Percentiles rank a stretch among this genome's conserved stretches.
phyloP scores from a whole-genome alignment of 1,140 invertebrate genomes.

The Drosophila persimilis region DNA sequence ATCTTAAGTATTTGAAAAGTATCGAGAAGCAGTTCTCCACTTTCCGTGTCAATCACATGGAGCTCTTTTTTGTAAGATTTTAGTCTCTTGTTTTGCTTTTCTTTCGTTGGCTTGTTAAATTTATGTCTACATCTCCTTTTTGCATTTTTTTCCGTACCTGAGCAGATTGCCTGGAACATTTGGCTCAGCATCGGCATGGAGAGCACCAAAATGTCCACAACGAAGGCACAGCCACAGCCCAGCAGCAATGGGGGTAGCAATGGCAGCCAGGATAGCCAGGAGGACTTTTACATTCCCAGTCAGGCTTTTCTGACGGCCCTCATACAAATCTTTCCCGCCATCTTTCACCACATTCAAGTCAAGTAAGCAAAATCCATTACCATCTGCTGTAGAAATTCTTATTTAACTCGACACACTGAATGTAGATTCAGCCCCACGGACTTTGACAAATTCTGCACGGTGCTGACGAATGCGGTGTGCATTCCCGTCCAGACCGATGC shows the following conservation, averaged over 20 bases:
- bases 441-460: slow-evolving; percentile 90
- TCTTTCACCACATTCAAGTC: slow-evolving; percentile 94
- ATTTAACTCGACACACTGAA: slow-evolving; percentile 2
- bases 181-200: slow-evolving; percentile 94
- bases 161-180: slow-evolving; percentile 89
- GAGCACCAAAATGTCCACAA: slow-evolving; percentile 87
- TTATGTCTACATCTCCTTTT: no score
- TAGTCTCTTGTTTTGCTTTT: background rate
- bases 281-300: slow-evolving; percentile 92
- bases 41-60: no score
- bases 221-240: slow-evolving; percentile 81
- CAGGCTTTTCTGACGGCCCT: slow-evolving; percentile 96
- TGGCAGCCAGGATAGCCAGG: slow-evolving; percentile 61
- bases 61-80: slow-evolving; percentile 1
- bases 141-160: background rate
- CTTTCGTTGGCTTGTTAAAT: background rate
- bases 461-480: slow-evolving; percentile 90
- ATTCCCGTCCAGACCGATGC: slow-evolving; percentile 93
- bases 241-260: slow-evolving; percentile 30
- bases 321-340: slow-evolving; percentile 96
- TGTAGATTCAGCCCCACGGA: slow-evolving; percentile 88
- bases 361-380: slow-evolving; percentile 84
- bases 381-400: background rate
- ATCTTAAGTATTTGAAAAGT: background rate
- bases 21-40: background rate